Evolutionary conservation across 1,140 invertebrate species (phyloP).

Genomic region (Arion vulgaris): DNA sequence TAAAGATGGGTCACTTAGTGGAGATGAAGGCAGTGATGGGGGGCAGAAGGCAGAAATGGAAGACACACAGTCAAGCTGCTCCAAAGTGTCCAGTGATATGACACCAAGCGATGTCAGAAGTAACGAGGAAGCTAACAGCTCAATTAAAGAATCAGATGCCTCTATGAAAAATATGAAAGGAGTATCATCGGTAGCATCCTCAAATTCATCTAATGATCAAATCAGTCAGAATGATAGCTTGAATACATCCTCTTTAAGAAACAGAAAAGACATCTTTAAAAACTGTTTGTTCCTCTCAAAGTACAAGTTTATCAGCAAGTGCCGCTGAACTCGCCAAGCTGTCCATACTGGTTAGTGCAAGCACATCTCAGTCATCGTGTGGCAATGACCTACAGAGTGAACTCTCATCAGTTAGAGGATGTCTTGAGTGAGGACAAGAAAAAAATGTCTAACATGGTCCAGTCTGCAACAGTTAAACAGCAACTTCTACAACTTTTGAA

Average conservation of each 20-base stretch:
- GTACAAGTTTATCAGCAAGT: constrained; percentile 21
- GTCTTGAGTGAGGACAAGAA: constrained; percentile 46
- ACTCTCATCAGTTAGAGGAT: constrained; percentile 24
- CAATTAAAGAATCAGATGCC: constrained; percentile 56
- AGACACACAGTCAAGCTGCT: constrained; percentile 47
- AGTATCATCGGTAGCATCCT: constrained; percentile 23
- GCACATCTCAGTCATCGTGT: constrained; percentile 44
- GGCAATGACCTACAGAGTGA: constrained; percentile 48
- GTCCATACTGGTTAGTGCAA: constrained; percentile 47
- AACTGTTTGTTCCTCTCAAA: constrained; percentile 48
- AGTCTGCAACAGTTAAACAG: constrained; percentile 46
- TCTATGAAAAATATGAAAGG: constrained; percentile 32
- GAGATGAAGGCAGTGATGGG: constrained; percentile 35
- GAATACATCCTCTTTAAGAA: not conserved
- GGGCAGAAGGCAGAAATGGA: constrained; percentile 44
- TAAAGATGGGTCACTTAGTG: constrained; percentile 40
- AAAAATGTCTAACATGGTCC: constrained; percentile 42
- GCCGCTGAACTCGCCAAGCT: constrained; percentile 1
- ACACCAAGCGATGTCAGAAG: constrained; percentile 58
- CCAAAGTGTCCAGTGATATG: constrained; percentile 51
- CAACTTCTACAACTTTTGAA: constrained; percentile 49
- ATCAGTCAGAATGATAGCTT: constrained; percentile 29
- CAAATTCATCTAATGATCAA: constrained; percentile 42
- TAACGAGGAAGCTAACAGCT: constrained; percentile 56
- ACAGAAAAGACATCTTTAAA: constrained; percentile 39